These are phyloP conservation scores for Stichopus horrens DNA, from an alignment of 53 echinoderm and acorn worm species.

Conservation along the genomic window DNA sequence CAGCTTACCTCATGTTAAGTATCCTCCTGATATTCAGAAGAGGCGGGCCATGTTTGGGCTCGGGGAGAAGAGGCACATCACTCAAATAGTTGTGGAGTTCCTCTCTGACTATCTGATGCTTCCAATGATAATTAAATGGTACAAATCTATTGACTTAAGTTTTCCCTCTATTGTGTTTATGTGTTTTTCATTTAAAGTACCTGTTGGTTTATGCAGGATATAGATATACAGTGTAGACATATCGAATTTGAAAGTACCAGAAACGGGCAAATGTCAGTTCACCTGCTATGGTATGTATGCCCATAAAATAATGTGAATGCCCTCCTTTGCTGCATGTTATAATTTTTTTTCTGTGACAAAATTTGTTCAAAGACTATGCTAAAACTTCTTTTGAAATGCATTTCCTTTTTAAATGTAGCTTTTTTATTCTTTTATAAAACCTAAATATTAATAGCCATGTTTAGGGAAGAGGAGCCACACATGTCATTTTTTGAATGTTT, in stretches of 20 bases:
- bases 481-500: no score
- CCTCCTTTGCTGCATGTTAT: no score
- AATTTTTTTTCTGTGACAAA: no score
- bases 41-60: constrained; percentile 80
- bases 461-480: no score
- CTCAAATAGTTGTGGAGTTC: constrained; percentile 74
- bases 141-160: not conserved
- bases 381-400: no score
- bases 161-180: not conserved
- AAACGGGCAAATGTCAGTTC: no score
- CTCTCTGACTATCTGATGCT: constrained; percentile 86
- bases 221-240: not conserved
- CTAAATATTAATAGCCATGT: no score
- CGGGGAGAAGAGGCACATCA: constrained; percentile 74
- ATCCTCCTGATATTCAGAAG: constrained; percentile 70
- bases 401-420: no score
- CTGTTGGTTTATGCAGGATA: not conserved
- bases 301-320: no score
- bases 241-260: not conserved
- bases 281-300: no score
- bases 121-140: constrained; percentile 56
- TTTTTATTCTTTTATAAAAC: no score
- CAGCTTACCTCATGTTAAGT: constrained; percentile 75
- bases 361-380: no score
- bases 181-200: not conserved